Conservation (phyloP, 2,113 vertebrate species). For the Podocnemis expansa region DNA sequence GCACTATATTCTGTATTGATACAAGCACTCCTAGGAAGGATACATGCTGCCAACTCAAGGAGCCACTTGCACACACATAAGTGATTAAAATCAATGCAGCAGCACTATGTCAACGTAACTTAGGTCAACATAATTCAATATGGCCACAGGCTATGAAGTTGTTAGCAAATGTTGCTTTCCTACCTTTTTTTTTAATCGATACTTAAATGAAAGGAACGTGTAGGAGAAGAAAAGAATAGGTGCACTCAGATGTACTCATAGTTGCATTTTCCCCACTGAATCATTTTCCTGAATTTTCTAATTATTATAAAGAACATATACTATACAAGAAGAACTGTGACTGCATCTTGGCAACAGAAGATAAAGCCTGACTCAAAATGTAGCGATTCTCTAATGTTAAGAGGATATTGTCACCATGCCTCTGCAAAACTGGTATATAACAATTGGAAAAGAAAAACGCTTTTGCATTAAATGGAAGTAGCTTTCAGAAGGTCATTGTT, state of each 20-base stretch:
- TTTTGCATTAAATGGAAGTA: not conserved
- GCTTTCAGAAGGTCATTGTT: not conserved
- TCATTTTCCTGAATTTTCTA: not conserved
- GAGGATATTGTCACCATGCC: not conserved
- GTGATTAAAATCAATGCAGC: not conserved
- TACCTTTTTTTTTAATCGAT: not conserved
- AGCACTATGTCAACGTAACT: not conserved
- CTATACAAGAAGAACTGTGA: not conserved
- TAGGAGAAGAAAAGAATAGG: no score
- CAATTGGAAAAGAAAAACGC: not conserved
- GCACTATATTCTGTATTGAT: not conserved
- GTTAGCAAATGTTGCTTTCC: not conserved
- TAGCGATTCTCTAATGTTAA: not conserved
- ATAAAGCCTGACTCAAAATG: not conserved
- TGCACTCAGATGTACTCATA: not conserved
- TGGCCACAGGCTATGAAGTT: not conserved
- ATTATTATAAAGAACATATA: not conserved
- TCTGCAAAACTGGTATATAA: not conserved
- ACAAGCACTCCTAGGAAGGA: not conserved
- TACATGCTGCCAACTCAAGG: not conserved
- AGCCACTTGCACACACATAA: not conserved
- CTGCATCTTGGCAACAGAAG: not conserved
- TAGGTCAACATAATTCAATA: not conserved
- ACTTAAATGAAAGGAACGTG: not conserved
- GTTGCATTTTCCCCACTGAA: not conserved